A percentile compares a stretch with the other conserved stretches of the same genome.
Evolutionary conservation across 1,140 invertebrate genomes (phyloP).

Genomic region (Halyomorpha halys): DNA sequence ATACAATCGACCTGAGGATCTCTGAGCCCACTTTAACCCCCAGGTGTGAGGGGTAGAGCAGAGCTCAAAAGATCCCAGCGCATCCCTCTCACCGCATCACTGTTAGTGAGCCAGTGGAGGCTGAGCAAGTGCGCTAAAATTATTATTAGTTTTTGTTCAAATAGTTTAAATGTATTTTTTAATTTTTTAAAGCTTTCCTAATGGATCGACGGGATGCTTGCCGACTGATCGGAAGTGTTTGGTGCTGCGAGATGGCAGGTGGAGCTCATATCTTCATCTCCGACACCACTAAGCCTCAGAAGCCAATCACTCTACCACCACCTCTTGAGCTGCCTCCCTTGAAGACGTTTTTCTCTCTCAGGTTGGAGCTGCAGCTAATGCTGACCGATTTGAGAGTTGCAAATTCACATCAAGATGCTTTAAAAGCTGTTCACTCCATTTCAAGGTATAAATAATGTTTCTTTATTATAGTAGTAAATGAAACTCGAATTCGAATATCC

Average conservation of each 20-base stretch:
- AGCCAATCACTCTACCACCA: neutral
- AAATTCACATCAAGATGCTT: neutral
- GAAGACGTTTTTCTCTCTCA: neutral
- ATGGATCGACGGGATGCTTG: neutral
- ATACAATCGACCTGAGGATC: too few relatives aligned
- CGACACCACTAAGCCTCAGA: neutral
- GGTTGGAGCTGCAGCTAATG: neutral
- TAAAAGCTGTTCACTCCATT: neutral
- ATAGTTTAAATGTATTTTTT: too few relatives aligned
- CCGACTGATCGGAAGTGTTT: neutral
- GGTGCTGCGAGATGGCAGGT: neutral
- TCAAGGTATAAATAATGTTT: constrained; percentile 1
- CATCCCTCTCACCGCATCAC: too few relatives aligned
- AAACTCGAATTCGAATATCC: too few relatives aligned
- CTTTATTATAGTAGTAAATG: too few relatives aligned
- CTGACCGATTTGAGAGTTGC: neutral
- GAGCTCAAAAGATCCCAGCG: too few relatives aligned
- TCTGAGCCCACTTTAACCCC: too few relatives aligned
- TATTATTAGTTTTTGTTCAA: too few relatives aligned
- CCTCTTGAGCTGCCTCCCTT: neutral
- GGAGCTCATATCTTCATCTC: neutral
- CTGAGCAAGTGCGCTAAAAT: too few relatives aligned
- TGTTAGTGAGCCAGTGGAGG: too few relatives aligned
- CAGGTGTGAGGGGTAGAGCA: too few relatives aligned
- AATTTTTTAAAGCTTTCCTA: neutral